Evolutionary conservation across 2,113 vertebrate genomes (phyloP).

Genomic region (Daubentonia madagascariensis): DNA sequence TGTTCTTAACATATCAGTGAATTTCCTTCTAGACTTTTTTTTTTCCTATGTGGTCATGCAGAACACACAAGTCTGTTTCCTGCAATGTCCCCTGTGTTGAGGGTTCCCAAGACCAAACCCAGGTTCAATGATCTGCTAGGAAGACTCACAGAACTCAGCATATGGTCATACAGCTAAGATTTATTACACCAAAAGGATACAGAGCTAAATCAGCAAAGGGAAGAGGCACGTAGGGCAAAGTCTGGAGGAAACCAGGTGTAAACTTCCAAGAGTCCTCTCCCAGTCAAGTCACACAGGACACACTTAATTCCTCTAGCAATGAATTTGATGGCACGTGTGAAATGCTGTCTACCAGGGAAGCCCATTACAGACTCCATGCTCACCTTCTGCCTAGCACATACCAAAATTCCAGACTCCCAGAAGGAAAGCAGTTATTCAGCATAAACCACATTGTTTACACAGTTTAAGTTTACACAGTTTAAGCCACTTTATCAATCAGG

Average conservation of each 20-base stretch:
- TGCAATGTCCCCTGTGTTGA: background rate
- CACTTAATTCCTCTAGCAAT: background rate
- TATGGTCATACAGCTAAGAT: background rate
- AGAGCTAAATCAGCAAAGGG: background rate
- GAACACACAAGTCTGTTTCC: background rate
- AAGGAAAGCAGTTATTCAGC: background rate
- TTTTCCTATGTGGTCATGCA: background rate
- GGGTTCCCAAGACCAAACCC: background rate
- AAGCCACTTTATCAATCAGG: background rate
- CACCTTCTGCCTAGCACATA: background rate
- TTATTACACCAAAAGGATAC: background rate
- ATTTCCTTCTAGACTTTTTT: background rate
- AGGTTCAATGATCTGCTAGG: background rate
- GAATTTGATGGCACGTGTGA: background rate
- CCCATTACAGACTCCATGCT: background rate
- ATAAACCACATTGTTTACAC: no score
- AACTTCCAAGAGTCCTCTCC: background rate
- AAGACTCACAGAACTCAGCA: background rate
- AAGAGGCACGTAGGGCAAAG: fast-evolving
- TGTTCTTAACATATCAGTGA: background rate
- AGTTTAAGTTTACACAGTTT: background rate
- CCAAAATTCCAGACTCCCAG: background rate
- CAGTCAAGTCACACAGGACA: fast-evolving
- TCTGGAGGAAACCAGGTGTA: background rate
- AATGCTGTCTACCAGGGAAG: no score